phyloP scores from a whole-genome alignment of 2,797 vertebrate genomes.

The Spheniscus humboldti region DNA sequence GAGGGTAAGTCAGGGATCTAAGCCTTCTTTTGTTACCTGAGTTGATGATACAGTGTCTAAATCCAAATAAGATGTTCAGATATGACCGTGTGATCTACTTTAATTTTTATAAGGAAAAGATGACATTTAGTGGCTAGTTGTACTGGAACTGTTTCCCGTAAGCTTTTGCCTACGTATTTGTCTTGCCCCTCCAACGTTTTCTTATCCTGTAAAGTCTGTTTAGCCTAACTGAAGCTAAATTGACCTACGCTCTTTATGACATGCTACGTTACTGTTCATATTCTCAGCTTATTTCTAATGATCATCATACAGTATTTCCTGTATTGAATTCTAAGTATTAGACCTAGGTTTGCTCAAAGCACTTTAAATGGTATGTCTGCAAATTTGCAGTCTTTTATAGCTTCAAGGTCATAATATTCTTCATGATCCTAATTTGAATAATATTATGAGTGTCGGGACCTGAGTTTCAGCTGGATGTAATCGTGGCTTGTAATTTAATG shows the following conservation, averaged over 20 bases:
- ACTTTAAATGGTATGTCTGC: conserved; percentile 24
- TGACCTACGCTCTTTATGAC: neutral
- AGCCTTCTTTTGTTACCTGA: neutral
- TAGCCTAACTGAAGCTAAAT: neutral
- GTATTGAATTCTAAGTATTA: conserved; percentile 40
- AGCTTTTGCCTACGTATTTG: neutral
- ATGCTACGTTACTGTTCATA: neutral
- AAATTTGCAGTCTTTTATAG: conserved; percentile 36
- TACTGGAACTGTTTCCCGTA: neutral
- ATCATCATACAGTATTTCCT: conserved; percentile 5
- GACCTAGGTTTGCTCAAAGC: conserved; percentile 20
- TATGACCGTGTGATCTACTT: neutral
- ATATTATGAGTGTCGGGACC: neutral
- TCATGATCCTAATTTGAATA: conserved; percentile 38
- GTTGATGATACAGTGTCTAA: neutral
- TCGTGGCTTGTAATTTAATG: conserved; percentile 19
- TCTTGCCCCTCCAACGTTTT: neutral
- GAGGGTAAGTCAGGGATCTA: neutral
- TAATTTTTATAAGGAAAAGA: neutral
- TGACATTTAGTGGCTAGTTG: neutral
- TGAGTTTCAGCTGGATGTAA: conserved; percentile 20
- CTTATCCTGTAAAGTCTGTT: neutral
- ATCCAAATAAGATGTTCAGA: neutral
- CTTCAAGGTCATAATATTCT: conserved; percentile 47
- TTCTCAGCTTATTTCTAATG: conserved; percentile 6